Conservation (phyloP, 2,888 invertebrate genomes). For the Conomelus anceps region DNA sequence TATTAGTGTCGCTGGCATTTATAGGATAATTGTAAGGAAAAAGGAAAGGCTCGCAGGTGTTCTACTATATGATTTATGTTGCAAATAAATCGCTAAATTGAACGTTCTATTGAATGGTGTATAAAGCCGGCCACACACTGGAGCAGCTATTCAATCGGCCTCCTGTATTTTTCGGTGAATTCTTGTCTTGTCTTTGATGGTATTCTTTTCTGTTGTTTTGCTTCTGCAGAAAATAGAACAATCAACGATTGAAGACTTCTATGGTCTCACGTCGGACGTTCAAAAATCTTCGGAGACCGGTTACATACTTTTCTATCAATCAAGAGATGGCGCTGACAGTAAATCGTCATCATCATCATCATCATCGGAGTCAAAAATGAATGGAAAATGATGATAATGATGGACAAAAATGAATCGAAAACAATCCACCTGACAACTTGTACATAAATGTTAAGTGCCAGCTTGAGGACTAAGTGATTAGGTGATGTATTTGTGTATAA, state of each 20-base stretch:
- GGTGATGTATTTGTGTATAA: background rate
- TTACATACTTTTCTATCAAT: slow-evolving; percentile 98
- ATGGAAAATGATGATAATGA: slow-evolving; percentile 30
- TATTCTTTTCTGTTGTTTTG: slow-evolving; percentile 35
- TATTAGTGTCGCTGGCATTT: too few relatives aligned
- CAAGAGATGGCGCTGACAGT: slow-evolving; percentile 53
- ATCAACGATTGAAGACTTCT: slow-evolving; percentile 98
- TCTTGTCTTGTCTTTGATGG: background rate
- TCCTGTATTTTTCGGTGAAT: too few relatives aligned
- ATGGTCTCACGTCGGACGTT: slow-evolving; percentile 95
- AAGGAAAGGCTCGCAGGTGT: too few relatives aligned
- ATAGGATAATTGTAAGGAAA: too few relatives aligned
- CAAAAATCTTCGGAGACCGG: slow-evolving; percentile 99
- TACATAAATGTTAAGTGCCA: background rate
- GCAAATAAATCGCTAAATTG: too few relatives aligned
- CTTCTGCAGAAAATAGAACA: slow-evolving; percentile 92
- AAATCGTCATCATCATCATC: slow-evolving; percentile 28
- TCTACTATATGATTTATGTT: too few relatives aligned
- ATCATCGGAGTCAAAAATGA: slow-evolving; percentile 32
- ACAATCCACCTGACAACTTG: slow-evolving; percentile 3
- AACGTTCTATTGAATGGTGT: too few relatives aligned
- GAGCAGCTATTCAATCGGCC: too few relatives aligned
- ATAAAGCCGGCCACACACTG: too few relatives aligned
- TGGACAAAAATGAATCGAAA: slow-evolving; percentile 34
- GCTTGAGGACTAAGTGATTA: background rate